Conservation (phyloP, 2,113 vertebrate species). For the Nothoprocta perdicaria region DNA sequence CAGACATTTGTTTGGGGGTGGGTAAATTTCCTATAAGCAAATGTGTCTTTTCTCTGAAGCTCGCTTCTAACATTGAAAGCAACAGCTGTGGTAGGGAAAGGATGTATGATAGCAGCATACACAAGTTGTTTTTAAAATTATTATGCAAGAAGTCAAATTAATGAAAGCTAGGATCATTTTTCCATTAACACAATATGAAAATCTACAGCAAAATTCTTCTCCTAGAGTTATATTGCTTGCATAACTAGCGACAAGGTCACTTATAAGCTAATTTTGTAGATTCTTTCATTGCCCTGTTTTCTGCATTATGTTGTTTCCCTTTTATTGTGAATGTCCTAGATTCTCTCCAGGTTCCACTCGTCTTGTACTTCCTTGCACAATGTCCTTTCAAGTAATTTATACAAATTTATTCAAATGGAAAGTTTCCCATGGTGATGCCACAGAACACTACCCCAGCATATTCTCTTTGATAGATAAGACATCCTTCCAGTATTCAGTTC, state of each 20-base stretch:
- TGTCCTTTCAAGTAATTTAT: neutral
- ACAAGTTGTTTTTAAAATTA: neutral
- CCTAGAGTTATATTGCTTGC: neutral
- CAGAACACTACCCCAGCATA: neutral
- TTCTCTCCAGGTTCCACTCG: neutral
- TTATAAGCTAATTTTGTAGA: neutral
- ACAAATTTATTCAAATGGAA: no score
- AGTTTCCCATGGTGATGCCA: neutral
- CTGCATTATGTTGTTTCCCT: accelerated
- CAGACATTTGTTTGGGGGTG: accelerated
- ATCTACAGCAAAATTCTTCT: neutral
- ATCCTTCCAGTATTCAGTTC: neutral
- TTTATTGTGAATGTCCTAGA: neutral
- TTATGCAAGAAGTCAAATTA: neutral
- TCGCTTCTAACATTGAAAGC: neutral
- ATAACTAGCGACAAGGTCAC: neutral
- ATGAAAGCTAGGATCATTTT: neutral
- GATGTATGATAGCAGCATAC: neutral
- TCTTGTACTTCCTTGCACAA: neutral
- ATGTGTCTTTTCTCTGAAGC: neutral
- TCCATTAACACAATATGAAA: accelerated
- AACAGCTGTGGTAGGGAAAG: neutral
- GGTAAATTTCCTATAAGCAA: neutral
- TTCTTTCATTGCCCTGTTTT: neutral
- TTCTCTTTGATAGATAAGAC: no score